Conservation (phyloP, 2,113 vertebrate genomes). For the Sporophila hypoxantha region DNA sequence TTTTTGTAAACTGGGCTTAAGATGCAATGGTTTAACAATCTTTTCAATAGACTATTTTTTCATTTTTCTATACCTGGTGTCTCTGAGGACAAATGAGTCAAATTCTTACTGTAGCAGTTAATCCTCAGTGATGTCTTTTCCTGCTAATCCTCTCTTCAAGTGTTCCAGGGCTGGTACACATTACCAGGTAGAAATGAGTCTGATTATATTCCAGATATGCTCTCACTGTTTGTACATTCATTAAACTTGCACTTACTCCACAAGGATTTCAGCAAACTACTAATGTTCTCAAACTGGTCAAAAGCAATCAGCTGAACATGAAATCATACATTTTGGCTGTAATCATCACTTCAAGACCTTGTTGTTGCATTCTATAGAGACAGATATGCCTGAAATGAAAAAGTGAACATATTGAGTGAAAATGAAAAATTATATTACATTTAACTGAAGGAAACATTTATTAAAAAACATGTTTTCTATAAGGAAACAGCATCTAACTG, state of each 20-base stretch:
- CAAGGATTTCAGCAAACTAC: conserved; percentile 24
- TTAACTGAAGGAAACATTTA: conserved; percentile 41
- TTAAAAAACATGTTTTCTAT: conserved; percentile 8
- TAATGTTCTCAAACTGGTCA: conserved; percentile 20
- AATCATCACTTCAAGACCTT: conserved; percentile 10
- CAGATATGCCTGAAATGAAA: conserved; percentile 7
- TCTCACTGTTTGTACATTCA: conserved; percentile 13
- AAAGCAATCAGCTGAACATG: conserved; percentile 20
- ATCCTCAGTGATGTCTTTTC: not conserved
- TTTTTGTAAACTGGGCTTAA: not conserved
- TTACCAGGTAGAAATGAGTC: not conserved
- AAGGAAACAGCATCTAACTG: not conserved
- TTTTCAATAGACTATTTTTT: not conserved
- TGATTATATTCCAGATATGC: conserved; percentile 12
- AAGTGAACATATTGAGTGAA: not conserved
- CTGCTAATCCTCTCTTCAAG: not conserved
- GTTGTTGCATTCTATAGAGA: conserved; percentile 5
- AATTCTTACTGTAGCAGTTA: not conserved
- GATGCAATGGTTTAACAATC: not conserved
- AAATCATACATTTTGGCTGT: not conserved
- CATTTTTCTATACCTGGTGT: not conserved
- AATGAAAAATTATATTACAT: conserved; percentile 31
- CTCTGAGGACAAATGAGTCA: not conserved
- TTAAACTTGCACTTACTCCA: conserved; percentile 8
- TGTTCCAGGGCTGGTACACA: not conserved